phyloP scores from a whole-genome alignment of 2,113 vertebrate genomes.

The Poeciliopsis occidentalis region DNA sequence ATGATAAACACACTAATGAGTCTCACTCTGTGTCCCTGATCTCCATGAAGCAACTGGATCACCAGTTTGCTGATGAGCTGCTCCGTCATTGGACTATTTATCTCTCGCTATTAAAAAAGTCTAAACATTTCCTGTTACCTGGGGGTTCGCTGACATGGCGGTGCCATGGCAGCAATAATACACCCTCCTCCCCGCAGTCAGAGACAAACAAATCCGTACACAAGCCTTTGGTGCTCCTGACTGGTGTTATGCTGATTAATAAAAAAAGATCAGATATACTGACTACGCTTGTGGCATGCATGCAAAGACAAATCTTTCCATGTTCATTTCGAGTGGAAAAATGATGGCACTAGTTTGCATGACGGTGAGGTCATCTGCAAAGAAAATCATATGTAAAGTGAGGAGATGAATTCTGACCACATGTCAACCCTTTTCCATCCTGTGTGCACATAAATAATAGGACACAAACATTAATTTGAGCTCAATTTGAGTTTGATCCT shows the following conservation, averaged over 20 bases:
- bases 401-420: conserved; percentile 68
- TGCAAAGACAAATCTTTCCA: conserved; percentile 63
- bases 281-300: conserved; percentile 13
- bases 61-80: conserved; percentile 48
- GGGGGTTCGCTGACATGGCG: not conserved
- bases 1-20: conserved; percentile 15
- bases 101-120: conserved; percentile 26
- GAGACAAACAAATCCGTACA: not conserved
- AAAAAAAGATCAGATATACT: conserved; percentile 1
- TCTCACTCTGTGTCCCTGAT: conserved; percentile 29
- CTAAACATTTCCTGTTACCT: conserved; percentile 38
- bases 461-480: conserved; percentile 23
- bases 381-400: conserved; percentile 81
- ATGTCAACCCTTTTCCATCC: conserved; percentile 40
- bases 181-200: not conserved
- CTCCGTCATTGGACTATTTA: conserved; percentile 13
- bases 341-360: conserved; percentile 72
- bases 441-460: conserved; percentile 37
- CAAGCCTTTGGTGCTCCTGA: not conserved
- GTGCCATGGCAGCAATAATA: conserved; percentile 26
- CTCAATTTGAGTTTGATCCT: conserved; percentile 9
- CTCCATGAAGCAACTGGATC: conserved; percentile 39
- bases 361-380: conserved; percentile 65
- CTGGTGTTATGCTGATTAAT: not conserved
- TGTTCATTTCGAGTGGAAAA: conserved; percentile 41